Conservation (phyloP, 1,140 invertebrate genomes). For the Babylonia areolata region DNA sequence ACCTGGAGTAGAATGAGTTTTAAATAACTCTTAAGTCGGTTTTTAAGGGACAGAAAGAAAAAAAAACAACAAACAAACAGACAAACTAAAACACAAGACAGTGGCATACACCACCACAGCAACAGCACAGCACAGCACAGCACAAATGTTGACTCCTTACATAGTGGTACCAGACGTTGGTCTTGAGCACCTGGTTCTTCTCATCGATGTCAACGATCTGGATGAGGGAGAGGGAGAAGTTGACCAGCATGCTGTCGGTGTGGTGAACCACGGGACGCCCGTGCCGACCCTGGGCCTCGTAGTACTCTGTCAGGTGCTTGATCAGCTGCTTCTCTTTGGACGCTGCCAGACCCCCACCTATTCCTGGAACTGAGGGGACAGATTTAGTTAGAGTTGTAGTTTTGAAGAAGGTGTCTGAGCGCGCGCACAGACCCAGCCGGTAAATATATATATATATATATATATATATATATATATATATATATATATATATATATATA, state of each 20-base stretch:
- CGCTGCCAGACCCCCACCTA: too few species aligned
- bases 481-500: too few species aligned
- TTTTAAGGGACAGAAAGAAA: not conserved
- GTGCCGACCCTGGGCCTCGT: constrained; percentile 66
- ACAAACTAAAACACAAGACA: too few species aligned
- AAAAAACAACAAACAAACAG: not conserved
- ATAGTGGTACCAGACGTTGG: constrained; percentile 73
- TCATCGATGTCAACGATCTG: constrained; percentile 76
- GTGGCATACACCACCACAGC: too few species aligned
- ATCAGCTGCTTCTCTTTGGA: constrained; percentile 72
- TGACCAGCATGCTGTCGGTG: constrained; percentile 67
- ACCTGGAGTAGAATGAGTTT: too few species aligned
- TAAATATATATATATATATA: not conserved
- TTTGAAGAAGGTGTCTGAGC: constrained; percentile 72
- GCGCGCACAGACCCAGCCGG: constrained; percentile 47
- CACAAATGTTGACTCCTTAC: constrained; percentile 54
- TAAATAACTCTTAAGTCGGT: too few species aligned
- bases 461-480: too few species aligned
- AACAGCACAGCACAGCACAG: too few species aligned
- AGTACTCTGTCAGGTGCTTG: constrained; percentile 69
- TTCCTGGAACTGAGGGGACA: constrained; percentile 55
- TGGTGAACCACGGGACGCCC: constrained; percentile 74
- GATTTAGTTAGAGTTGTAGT: constrained; percentile 69
- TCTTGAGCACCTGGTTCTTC: constrained; percentile 75
- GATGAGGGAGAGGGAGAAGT: constrained; percentile 71